phyloP scores from a whole-genome alignment of 2,888 invertebrate genomes.

The Koerneria pararmatus region DNA sequence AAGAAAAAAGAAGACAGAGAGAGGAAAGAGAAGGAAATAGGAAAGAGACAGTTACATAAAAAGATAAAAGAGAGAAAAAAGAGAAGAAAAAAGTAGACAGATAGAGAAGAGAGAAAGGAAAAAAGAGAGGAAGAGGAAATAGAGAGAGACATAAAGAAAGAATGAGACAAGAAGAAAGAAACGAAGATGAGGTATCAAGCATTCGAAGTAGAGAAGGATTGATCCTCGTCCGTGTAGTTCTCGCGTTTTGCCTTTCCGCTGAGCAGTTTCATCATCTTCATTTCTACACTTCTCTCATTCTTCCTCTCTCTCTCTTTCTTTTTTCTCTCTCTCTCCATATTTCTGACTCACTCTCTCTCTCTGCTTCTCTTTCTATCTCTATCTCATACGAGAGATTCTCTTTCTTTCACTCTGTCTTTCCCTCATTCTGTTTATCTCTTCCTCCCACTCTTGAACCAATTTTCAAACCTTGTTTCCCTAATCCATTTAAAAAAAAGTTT shows the following conservation, averaged over 20 bases:
- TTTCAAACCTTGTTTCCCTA: too few relatives aligned
- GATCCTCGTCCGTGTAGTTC: background rate
- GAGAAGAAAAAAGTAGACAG: background rate
- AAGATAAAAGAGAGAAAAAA: background rate
- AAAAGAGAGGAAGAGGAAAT: background rate
- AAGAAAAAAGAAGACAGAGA: too few relatives aligned
- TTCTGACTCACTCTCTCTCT: conserved; percentile 6
- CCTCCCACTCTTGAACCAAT: too few relatives aligned
- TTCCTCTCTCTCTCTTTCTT: background rate
- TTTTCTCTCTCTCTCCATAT: background rate
- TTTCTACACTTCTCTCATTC: background rate
- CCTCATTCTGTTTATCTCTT: too few relatives aligned
- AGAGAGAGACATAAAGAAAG: conserved; percentile 8
- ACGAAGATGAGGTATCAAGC: background rate
- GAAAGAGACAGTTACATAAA: too few relatives aligned
- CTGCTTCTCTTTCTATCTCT: background rate
- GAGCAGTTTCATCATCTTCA: too few relatives aligned
- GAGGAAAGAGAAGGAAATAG: background rate
- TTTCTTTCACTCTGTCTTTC: too few relatives aligned
- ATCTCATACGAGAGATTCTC: too few relatives aligned
- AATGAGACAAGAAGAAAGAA: background rate
- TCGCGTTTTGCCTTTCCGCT: background rate
- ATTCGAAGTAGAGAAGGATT: background rate
- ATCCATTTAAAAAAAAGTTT: too few relatives aligned
- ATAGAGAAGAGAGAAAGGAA: background rate